These are phyloP conservation scores for Machimus rusticus DNA, from an alignment of 2,888 invertebrate species.

Conservation along the genomic window DNA sequence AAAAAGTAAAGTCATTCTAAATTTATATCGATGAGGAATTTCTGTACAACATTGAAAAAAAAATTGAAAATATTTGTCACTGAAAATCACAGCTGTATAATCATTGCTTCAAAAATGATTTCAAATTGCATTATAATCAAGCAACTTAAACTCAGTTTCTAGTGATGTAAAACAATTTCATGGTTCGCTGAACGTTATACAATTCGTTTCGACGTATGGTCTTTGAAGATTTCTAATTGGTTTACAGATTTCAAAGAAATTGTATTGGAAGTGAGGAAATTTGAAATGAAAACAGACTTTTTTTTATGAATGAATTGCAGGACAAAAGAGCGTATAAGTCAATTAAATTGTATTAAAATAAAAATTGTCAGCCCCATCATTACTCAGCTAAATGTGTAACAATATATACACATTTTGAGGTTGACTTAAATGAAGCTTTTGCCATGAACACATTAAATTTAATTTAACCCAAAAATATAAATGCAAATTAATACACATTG, in stretches of 20 bases:
- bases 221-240: background rate
- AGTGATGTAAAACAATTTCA: background rate
- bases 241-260: background rate
- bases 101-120: background rate
- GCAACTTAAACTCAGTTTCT: background rate
- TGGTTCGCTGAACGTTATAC: background rate
- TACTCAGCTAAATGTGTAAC: background rate
- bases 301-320: background rate
- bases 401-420: background rate
- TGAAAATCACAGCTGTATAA: background rate
- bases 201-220: background rate
- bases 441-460: background rate
- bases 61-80: background rate
- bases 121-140: background rate
- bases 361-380: background rate
- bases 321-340: background rate
- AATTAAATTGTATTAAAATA: background rate
- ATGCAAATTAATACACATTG: background rate
- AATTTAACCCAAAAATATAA: background rate
- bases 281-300: background rate
- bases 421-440: background rate
- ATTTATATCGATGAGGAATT: background rate
- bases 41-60: background rate
- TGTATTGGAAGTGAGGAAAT: background rate
- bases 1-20: background rate